Conservation (phyloP, 2,888 invertebrate genomes). For the Apamea epomidion region DNA sequence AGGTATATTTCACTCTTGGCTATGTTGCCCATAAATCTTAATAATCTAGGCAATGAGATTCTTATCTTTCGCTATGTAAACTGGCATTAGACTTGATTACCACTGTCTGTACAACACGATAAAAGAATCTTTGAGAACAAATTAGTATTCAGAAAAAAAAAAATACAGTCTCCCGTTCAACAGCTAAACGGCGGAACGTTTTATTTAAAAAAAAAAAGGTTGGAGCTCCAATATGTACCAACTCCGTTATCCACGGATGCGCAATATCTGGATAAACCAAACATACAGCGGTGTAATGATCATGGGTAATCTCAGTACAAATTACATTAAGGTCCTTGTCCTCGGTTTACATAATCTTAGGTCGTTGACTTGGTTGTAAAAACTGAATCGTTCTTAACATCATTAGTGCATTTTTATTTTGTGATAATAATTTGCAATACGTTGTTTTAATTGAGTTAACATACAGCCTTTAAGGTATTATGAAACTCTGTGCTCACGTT, state of each 20-base stretch:
- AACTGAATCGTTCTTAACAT: conserved; percentile 45
- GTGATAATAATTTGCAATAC: conserved; percentile 25
- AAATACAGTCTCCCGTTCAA: conserved; percentile 1
- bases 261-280: conserved; percentile 47
- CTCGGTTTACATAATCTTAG: conserved; percentile 60
- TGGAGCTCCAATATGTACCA: conserved; percentile 23
- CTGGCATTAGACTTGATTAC: background rate
- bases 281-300: conserved; percentile 42
- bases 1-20: background rate
- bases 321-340: conserved; percentile 61
- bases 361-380: conserved; percentile 58
- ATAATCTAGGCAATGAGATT: background rate
- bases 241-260: conserved; percentile 19
- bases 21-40: conserved; percentile 5
- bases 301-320: conserved; percentile 54
- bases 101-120: background rate
- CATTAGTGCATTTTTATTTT: conserved; percentile 28
- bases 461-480: conserved; percentile 11
- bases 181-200: conserved; percentile 1
- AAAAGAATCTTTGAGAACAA: background rate
- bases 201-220: conserved; percentile 8
- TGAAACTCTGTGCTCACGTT: conserved; percentile 20
- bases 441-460: conserved; percentile 40
- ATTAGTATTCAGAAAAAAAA: conserved; percentile 29
- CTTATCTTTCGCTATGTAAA: background rate